A percentile compares a stretch with the other conserved stretches of the same genome.
These are phyloP conservation scores for Callithrix jacchus DNA, from an alignment of 2,113 vertebrate species.

Conservation along the genomic window DNA sequence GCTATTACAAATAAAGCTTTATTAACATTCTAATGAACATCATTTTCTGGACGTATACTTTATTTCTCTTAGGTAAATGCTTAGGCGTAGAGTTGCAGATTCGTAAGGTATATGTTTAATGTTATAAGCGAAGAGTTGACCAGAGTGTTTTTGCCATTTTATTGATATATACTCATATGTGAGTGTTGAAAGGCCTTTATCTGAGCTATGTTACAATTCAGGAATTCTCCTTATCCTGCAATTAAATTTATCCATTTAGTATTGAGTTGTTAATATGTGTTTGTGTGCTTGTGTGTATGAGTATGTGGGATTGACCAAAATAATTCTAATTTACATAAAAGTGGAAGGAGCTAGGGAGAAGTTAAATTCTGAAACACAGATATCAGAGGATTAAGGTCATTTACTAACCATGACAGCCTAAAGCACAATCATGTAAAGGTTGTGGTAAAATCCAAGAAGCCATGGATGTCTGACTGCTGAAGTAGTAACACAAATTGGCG, in stretches of 20 bases:
- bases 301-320: background rate
- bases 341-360: background rate
- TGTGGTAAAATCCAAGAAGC: background rate
- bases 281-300: too few relatives aligned
- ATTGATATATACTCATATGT: background rate
- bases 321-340: background rate
- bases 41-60: background rate
- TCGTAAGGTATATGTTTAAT: background rate
- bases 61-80: background rate
- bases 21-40: background rate
- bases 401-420: background rate
- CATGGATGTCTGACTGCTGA: background rate
- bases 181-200: background rate
- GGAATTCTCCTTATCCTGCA: background rate
- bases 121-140: background rate
- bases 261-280: background rate
- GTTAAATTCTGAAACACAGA: background rate
- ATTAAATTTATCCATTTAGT: background rate
- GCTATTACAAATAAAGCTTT: background rate
- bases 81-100: background rate
- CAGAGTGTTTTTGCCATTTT: background rate
- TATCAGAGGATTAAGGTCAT: background rate
- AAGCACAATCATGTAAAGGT: background rate
- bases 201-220: background rate
- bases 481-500: background rate